A percentile compares a stretch with the other conserved stretches of the same genome.
phyloP scores from a whole-genome alignment of 1,140 invertebrate genomes.

The Cyrtorhinus lividipennis region DNA sequence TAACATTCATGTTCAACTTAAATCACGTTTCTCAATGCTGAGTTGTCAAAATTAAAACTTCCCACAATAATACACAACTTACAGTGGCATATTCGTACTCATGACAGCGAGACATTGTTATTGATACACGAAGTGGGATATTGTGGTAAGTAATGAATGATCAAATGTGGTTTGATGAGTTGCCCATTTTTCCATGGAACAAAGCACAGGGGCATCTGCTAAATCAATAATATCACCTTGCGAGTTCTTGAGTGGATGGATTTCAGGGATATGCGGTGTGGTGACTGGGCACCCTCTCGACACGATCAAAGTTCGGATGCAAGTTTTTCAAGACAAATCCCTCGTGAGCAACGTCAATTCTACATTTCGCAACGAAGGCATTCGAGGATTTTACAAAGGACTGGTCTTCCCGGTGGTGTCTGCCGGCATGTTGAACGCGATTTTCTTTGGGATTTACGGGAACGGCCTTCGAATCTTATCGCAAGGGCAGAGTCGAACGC shows the following conservation, averaged over 20 bases:
- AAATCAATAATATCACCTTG: slow-evolving; percentile 1
- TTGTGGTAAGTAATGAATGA: too few species aligned
- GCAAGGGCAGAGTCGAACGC: background rate
- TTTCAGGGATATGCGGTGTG: slow-evolving; percentile 36
- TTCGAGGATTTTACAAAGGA: slow-evolving; percentile 52
- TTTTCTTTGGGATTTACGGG: slow-evolving; percentile 55
- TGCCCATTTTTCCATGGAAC: too few species aligned
- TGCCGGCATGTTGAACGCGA: slow-evolving; percentile 47
- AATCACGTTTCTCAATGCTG: too few species aligned
- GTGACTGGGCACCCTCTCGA: slow-evolving; percentile 53
- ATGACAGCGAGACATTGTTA: too few species aligned
- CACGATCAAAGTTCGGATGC: slow-evolving; percentile 52
- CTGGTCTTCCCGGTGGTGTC: slow-evolving; percentile 48
- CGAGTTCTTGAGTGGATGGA: slow-evolving; percentile 11
- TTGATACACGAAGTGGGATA: too few species aligned
- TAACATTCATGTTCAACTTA: too few species aligned
- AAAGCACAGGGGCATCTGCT: too few species aligned
- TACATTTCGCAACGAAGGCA: slow-evolving; percentile 32
- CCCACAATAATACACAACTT: too few species aligned
- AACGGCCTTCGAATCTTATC: slow-evolving; percentile 35
- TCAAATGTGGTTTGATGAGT: too few species aligned
- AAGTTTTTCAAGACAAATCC: slow-evolving; percentile 31
- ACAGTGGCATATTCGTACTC: too few species aligned
- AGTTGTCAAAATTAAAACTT: too few species aligned
- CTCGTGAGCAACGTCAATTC: slow-evolving; percentile 24